phyloP scores from a whole-genome alignment of 2,113 vertebrate species.

The Antechinus flavipes region DNA sequence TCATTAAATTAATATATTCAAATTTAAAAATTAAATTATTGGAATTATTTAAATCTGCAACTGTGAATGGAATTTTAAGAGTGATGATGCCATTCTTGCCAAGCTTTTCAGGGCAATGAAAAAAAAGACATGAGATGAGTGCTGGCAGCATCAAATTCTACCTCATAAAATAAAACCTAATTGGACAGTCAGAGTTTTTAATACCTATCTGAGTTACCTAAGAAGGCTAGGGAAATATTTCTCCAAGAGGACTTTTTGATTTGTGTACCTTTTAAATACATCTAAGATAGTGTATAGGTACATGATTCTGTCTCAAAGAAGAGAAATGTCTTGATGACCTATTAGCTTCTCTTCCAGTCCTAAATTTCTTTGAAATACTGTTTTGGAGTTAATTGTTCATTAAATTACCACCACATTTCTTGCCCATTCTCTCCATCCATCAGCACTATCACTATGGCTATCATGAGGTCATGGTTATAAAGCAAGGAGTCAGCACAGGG shows the following conservation, averaged over 20 bases:
- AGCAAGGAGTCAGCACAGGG: slow-evolving; percentile 29
- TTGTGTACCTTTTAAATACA: slow-evolving; percentile 73
- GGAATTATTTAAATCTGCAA: slow-evolving; percentile 68
- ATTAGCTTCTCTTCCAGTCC: slow-evolving; percentile 28
- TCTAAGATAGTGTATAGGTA: slow-evolving; percentile 69
- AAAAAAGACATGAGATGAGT: slow-evolving; percentile 57
- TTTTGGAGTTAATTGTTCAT: slow-evolving; percentile 69
- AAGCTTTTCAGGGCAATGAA: slow-evolving; percentile 64
- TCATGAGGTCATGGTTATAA: not conserved
- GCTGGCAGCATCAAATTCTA: slow-evolving; percentile 11
- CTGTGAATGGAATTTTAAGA: slow-evolving; percentile 49
- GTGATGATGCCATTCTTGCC: slow-evolving; percentile 50
- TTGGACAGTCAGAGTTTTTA: slow-evolving; percentile 63
- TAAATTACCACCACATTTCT: slow-evolving; percentile 63
- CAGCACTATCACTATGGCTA: slow-evolving; percentile 36
- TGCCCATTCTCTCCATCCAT: slow-evolving; percentile 46
- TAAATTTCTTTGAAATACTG: slow-evolving; percentile 72
- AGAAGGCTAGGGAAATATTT: slow-evolving; percentile 45
- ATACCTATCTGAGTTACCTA: slow-evolving; percentile 52
- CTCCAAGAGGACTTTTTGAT: slow-evolving; percentile 62
- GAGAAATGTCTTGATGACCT: slow-evolving; percentile 66
- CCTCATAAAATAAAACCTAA: slow-evolving; percentile 68
- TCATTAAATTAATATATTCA: no score
- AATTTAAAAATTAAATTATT: not conserved
- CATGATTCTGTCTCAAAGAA: slow-evolving; percentile 69